Conservation (phyloP, 2,797 vertebrate species). For the Phrynocephalus forsythii region DNA sequence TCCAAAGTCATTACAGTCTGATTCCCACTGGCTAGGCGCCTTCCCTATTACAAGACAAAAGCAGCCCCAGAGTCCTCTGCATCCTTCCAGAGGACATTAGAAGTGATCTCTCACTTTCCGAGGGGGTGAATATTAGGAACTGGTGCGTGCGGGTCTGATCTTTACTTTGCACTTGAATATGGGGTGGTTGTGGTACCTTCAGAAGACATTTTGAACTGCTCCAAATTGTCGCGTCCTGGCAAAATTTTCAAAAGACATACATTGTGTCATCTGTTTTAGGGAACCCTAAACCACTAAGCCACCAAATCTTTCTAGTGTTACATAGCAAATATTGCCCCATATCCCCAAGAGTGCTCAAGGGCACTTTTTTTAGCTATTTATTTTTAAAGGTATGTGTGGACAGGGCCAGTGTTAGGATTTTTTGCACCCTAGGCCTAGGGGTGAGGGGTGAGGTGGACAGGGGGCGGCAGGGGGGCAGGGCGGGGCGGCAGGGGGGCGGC, state of each 20-base stretch:
- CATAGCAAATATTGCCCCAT: too few relatives aligned
- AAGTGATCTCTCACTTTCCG: too few relatives aligned
- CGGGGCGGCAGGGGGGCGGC: too few relatives aligned
- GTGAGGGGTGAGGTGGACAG: too few relatives aligned
- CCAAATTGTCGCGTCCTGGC: neutral
- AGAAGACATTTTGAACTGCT: neutral
- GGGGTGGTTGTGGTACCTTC: neutral
- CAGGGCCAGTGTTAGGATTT: too few relatives aligned
- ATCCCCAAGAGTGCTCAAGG: too few relatives aligned
- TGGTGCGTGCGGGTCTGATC: too few relatives aligned
- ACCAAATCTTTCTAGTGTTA: neutral
- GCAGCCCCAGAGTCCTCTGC: neutral
- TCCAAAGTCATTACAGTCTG: neutral
- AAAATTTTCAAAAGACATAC: neutral
- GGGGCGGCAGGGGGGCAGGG: too few relatives aligned
- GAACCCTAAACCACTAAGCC: neutral
- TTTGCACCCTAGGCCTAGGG: too few relatives aligned
- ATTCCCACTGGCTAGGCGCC: neutral
- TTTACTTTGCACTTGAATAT: neutral
- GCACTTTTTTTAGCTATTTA: too few relatives aligned
- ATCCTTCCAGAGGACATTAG: neutral
- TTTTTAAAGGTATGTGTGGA: too few relatives aligned
- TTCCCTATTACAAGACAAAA: neutral
- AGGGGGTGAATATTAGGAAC: too few relatives aligned
- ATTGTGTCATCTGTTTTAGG: neutral